These are phyloP conservation scores for Chromis chromis DNA, from an alignment of 2,797 vertebrate species.

Conservation along the genomic window DNA sequence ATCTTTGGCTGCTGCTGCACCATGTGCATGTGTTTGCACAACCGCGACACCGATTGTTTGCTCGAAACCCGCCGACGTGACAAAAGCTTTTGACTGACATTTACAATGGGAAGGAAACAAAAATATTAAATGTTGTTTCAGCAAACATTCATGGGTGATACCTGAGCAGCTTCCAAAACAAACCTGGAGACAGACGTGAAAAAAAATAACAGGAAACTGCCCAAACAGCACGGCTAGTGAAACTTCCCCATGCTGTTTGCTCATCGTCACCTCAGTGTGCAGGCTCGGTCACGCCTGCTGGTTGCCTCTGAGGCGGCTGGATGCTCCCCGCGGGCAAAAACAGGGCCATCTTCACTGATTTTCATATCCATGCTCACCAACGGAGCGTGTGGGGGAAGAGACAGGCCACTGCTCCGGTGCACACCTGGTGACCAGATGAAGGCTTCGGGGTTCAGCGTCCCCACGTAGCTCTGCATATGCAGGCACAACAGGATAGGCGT, in stretches of 20 bases:
- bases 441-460: slow-evolving; percentile 51
- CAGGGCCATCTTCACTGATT: slow-evolving; percentile 36
- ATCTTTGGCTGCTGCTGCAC: slow-evolving; percentile 36
- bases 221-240: slow-evolving; percentile 36
- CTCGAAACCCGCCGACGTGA: slow-evolving; percentile 17
- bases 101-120: slow-evolving; percentile 29
- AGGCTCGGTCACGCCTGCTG: slow-evolving; percentile 48
- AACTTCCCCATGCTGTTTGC: slow-evolving; percentile 48
- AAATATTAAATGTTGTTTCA: slow-evolving; percentile 47
- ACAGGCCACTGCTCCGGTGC: slow-evolving; percentile 33
- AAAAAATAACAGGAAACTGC: slow-evolving; percentile 37
- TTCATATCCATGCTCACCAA: slow-evolving; percentile 48
- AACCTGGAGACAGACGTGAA: slow-evolving; percentile 24
- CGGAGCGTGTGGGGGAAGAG: slow-evolving; percentile 23
- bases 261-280: slow-evolving; percentile 52
- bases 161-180: slow-evolving; percentile 49
- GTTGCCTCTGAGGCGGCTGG: slow-evolving; percentile 41
- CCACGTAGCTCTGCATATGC: slow-evolving; percentile 60
- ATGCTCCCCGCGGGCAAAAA: slow-evolving; percentile 22
- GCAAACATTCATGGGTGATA: slow-evolving; percentile 35
- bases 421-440: slow-evolving; percentile 64
- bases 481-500: slow-evolving; percentile 42
- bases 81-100: slow-evolving; percentile 13
- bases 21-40: slow-evolving; percentile 53
- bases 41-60: slow-evolving; percentile 52